phyloP scores from a whole-genome alignment of 1,140 invertebrate species.

The Diorhabda sublineata region DNA sequence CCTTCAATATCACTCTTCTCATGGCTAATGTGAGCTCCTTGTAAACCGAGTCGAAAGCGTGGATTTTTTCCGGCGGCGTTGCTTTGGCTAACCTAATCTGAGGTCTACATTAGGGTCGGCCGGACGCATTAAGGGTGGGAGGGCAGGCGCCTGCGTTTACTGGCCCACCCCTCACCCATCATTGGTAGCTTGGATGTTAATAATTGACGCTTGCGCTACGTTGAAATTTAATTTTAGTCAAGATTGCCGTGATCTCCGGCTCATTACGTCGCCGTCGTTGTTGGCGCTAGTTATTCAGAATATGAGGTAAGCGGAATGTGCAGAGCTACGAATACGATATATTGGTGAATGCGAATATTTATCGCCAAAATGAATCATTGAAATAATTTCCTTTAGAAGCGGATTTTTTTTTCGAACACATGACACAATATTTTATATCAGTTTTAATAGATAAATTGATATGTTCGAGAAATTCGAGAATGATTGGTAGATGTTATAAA shows the following conservation, averaged over 20 bases:
- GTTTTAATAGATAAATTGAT: too few species aligned
- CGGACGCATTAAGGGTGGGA: slow-evolving; percentile 39
- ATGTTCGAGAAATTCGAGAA: too few species aligned
- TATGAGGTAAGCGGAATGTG: not conserved
- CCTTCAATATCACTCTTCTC: slow-evolving; percentile 1
- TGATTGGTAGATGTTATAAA: too few species aligned
- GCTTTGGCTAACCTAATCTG: slow-evolving; percentile 39
- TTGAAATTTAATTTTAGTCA: slow-evolving; percentile 28
- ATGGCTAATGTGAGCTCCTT: not conserved
- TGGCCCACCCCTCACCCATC: slow-evolving; percentile 33
- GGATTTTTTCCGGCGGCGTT: slow-evolving; percentile 38
- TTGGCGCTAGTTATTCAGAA: not conserved
- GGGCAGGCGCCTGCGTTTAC: slow-evolving; percentile 33
- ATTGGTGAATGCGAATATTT: not conserved
- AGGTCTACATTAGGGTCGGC: slow-evolving; percentile 42
- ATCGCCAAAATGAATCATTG: not conserved
- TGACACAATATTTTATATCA: too few species aligned
- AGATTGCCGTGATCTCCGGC: slow-evolving; percentile 26
- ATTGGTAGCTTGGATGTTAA: slow-evolving; percentile 35
- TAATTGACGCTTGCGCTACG: slow-evolving; percentile 39
- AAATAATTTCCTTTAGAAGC: too few species aligned
- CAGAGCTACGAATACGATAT: not conserved
- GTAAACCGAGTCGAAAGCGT: slow-evolving; percentile 5
- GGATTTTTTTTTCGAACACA: too few species aligned
- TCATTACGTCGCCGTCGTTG: not conserved